Evolutionary conservation across 2,888 invertebrate genomes (phyloP).

Genomic region (Aricia artaxerxes): DNA sequence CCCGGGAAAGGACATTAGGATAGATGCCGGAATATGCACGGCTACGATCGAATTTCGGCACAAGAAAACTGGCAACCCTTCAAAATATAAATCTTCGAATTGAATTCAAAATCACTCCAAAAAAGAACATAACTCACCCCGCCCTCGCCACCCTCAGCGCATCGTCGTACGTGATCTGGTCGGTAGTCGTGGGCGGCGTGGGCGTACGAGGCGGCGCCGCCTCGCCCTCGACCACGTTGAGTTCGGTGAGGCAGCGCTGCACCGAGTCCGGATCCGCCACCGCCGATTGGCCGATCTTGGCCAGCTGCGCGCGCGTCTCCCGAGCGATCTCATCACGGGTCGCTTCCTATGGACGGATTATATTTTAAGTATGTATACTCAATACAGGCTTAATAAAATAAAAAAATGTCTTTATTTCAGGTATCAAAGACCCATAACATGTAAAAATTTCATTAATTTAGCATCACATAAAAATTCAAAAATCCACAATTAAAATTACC

Average conservation of each 20-base stretch:
- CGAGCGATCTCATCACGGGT: slow-evolving; percentile 60
- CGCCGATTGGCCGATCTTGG: slow-evolving; percentile 66
- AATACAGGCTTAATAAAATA: no score
- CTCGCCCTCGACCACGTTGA: slow-evolving; percentile 70
- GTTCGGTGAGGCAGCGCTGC: slow-evolving; percentile 65
- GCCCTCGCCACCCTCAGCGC: slow-evolving; percentile 53
- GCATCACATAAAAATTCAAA: no score
- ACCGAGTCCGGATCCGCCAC: slow-evolving; percentile 65
- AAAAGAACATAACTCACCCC: slow-evolving; percentile 48
- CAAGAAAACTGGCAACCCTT: no score
- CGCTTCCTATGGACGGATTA: slow-evolving; percentile 48
- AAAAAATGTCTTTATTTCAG: no score
- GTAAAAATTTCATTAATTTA: no score
- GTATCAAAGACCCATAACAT: no score
- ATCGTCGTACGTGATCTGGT: slow-evolving; percentile 67
- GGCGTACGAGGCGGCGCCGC: slow-evolving; percentile 58
- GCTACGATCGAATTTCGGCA: no score
- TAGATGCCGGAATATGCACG: no score
- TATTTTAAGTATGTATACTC: no score
- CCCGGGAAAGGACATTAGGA: no score
- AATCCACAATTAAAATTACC: no score
- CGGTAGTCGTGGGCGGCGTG: slow-evolving; percentile 65
- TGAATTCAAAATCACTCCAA: not conserved
- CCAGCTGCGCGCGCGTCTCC: slow-evolving; percentile 59
- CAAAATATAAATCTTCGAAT: no score